These are phyloP conservation scores for Erpetoichthys calabaricus DNA, from an alignment of 2,797 vertebrate genomes.

Conservation along the genomic window DNA sequence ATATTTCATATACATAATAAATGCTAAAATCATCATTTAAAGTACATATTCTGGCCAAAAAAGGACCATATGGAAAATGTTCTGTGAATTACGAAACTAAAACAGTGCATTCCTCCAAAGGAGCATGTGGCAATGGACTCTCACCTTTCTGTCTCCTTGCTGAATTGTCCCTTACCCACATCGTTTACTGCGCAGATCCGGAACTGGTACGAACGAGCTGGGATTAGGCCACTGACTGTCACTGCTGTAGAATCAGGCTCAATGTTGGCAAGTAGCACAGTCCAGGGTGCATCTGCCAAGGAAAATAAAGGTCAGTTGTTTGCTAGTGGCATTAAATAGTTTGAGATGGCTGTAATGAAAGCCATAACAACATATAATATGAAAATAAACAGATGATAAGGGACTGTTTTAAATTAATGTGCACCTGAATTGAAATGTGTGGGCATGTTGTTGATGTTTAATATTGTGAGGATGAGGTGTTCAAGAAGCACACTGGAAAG, in stretches of 20 bases:
- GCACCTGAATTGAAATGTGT: too few relatives aligned
- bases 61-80: not conserved
- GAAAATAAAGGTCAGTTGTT: not conserved
- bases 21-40: too few relatives aligned
- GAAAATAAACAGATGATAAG: too few relatives aligned
- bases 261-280: slow-evolving; percentile 70
- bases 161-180: slow-evolving; percentile 87
- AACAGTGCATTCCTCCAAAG: not conserved
- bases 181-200: slow-evolving; percentile 85
- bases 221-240: slow-evolving; percentile 71
- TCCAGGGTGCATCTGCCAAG: slow-evolving; percentile 75
- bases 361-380: too few relatives aligned
- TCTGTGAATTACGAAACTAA: not conserved
- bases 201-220: slow-evolving; percentile 89
- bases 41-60: not conserved
- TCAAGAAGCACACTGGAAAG: too few relatives aligned
- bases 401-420: too few relatives aligned
- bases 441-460: too few relatives aligned
- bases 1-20: too few relatives aligned
- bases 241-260: slow-evolving; percentile 67
- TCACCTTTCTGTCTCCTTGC: slow-evolving; percentile 89
- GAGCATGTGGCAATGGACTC: slow-evolving; percentile 13
- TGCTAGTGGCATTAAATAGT: too few relatives aligned
- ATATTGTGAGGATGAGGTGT: too few relatives aligned
- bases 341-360: too few relatives aligned